Evolutionary conservation across 2,797 vertebrate species (phyloP).

Genomic region (Ataeniobius toweri): DNA sequence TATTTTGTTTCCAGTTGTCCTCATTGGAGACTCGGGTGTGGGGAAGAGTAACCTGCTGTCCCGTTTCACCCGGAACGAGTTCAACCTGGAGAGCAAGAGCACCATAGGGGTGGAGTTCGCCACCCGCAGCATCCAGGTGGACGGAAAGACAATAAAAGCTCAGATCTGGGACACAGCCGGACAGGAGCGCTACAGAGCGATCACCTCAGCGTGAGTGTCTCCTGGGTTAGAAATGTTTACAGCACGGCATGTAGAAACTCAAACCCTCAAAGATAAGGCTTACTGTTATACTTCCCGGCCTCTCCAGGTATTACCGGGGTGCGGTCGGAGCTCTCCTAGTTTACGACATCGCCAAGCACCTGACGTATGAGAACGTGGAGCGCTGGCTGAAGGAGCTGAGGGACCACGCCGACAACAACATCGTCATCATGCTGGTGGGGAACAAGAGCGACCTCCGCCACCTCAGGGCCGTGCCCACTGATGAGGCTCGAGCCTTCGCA

Average conservation of each 20-base stretch:
- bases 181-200: constrained; percentile 96
- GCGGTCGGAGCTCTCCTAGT: constrained; percentile 93
- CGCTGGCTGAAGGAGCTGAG: constrained; percentile 97
- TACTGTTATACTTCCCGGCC: background rate
- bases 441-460: constrained; percentile 97
- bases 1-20: constrained; percentile 82
- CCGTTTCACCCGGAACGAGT: constrained; percentile 96
- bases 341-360: constrained; percentile 96
- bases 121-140: constrained; percentile 96
- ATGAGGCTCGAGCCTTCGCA: constrained; percentile 92
- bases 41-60: constrained; percentile 97
- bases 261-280: background rate
- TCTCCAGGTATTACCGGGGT: constrained; percentile 89
- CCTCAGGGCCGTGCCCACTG: constrained; percentile 92
- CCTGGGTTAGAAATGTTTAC: background rate
- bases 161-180: constrained; percentile 98
- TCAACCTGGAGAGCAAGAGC: constrained; percentile 98
- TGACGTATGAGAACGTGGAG: constrained; percentile 95
- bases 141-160: constrained; percentile 95
- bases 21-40: constrained; percentile 96
- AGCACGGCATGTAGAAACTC: background rate
- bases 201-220: constrained; percentile 93
- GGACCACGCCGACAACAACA: constrained; percentile 96
- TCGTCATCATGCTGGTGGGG: constrained; percentile 97
- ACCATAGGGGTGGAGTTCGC: constrained; percentile 98